Evolutionary conservation across 2,797 vertebrate genomes (phyloP).

Genomic region (Chelidonichthys spinosus): DNA sequence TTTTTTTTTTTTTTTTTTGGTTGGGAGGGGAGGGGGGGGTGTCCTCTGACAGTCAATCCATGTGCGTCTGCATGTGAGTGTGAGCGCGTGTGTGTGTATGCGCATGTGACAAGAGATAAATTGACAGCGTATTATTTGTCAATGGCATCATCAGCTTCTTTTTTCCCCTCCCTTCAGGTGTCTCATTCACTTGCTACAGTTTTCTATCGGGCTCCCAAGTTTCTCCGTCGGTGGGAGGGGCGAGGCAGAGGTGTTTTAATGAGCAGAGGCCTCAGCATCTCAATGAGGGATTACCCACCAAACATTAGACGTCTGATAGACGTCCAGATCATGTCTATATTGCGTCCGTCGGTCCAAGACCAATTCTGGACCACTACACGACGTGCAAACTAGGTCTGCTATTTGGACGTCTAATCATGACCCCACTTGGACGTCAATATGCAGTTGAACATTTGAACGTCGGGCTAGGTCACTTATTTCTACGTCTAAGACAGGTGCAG

Average conservation of each 20-base stretch:
- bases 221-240: conserved; percentile 64
- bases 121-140: conserved; percentile 29
- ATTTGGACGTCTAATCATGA: too few relatives aligned
- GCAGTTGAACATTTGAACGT: too few relatives aligned
- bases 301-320: too few relatives aligned
- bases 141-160: conserved; percentile 27
- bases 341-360: too few relatives aligned
- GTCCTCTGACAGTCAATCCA: background rate
- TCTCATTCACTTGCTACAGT: conserved; percentile 43
- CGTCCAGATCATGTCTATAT: too few relatives aligned
- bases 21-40: conserved; percentile 23
- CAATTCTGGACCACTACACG: too few relatives aligned
- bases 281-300: conserved; percentile 36
- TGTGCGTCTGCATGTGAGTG: background rate
- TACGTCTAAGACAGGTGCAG: too few relatives aligned
- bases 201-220: conserved; percentile 47
- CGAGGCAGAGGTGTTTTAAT: conserved; percentile 61
- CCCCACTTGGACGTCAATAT: too few relatives aligned
- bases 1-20: too few relatives aligned
- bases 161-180: conserved; percentile 1
- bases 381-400: too few relatives aligned
- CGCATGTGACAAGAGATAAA: background rate
- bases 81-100: too few relatives aligned
- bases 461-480: too few relatives aligned
- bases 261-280: conserved; percentile 53